phyloP scores from a whole-genome alignment of 1,140 invertebrate genomes.

The Oreohelix idahoensis region DNA sequence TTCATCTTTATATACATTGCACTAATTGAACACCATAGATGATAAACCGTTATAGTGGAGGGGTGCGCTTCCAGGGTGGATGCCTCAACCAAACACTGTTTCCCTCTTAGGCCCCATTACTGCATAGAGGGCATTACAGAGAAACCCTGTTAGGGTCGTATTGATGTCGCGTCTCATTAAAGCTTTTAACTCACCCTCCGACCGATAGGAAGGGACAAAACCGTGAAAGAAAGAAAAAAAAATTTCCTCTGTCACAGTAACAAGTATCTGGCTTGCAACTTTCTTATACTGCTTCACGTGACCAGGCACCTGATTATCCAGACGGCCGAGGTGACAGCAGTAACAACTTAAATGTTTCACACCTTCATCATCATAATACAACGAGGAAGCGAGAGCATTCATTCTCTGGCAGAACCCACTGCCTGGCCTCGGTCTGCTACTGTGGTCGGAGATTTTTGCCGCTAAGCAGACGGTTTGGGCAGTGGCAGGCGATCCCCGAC shows the following conservation, averaged over 20 bases:
- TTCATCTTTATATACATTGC: background rate
- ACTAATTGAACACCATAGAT: background rate
- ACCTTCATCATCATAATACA: background rate
- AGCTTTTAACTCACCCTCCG: slow-evolving; percentile 14
- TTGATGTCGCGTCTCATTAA: slow-evolving; percentile 25
- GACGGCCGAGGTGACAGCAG: background rate
- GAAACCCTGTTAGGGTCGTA: slow-evolving; percentile 24
- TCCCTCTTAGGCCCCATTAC: slow-evolving; percentile 21
- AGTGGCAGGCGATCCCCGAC: background rate
- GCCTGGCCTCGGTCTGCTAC: background rate
- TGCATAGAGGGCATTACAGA: slow-evolving; percentile 25
- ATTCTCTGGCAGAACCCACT: background rate
- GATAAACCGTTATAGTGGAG: background rate
- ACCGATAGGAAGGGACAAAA: background rate
- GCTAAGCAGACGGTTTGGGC: background rate
- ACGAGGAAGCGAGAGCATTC: background rate
- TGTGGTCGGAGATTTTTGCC: background rate
- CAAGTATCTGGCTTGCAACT: background rate
- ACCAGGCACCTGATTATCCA: background rate
- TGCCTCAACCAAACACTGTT: slow-evolving; percentile 2
- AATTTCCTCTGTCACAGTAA: background rate
- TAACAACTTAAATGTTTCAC: too few relatives aligned
- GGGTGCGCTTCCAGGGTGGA: background rate
- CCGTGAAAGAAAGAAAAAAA: background rate
- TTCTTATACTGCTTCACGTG: background rate